Base-by-base conservation (phyloP, 2,888 invertebrate genomes). In the Leucoptera coffeella region DNA sequence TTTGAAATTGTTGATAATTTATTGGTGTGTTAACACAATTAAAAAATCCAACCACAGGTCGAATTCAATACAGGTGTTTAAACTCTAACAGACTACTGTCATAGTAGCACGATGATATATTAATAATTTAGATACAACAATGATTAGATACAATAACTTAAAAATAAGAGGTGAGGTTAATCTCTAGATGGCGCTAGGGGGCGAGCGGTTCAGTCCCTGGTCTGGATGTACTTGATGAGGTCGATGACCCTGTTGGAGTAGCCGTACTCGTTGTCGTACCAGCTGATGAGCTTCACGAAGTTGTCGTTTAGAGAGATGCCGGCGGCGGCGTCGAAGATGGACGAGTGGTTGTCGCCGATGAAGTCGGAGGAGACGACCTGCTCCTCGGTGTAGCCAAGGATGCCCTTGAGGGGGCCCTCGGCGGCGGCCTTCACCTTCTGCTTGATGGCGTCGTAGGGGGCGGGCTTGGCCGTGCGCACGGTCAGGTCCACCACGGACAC, bases 231-330 rank as follows among this genome's bases (percentile, higher is more conserved):
- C 57, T 84, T 83, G 76, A 97, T 89, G 58, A 99, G 83, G 65
- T 99, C 97, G 49, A 96, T 81, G 43, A 99, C 95, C 57, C 97
- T 84, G 82, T 82, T 85, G 47, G 96, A 96, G 76, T 99, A 99
- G 32, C 97, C 97, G 55, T 75, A 96, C 67, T 99, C 99, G 62
- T 99, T 99, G 73, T 99, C 99, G 64, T 97, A 97, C 97, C 97
- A 99, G 42, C 96, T 86, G 62, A 99, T 89, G 35, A 99, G 82
- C 62, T 99, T 99, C 32, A 97, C 96, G 53, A 99, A 99, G 64
- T 85, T 85, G 53, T 90, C 85, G 57, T 86, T 95, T 38, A 99
- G 78, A 38, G 84, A 78, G 61, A 99, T 97, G 48, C 96, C 95
- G 45, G 97, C 97, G 42, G 85, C 81, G 34, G 96, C 95, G 59